Percentiles rank a stretch among this genome's conserved stretches.
Evolutionary conservation across 92 coral and sea anemone genomes (phyloP).

Genomic region (Heteractis magnifica): DNA sequence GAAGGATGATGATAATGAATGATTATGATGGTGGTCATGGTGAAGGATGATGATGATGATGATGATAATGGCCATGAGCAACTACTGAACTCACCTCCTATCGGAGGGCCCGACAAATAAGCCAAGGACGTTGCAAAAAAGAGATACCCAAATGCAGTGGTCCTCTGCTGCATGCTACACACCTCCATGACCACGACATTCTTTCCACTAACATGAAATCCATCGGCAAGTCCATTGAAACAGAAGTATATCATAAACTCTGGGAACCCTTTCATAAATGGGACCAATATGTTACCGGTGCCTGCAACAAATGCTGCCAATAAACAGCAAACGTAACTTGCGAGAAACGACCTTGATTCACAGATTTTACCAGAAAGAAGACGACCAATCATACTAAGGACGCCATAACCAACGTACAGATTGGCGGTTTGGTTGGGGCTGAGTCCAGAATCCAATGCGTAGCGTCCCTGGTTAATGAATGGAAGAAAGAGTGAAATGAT

Average conservation of each 20-base stretch:
- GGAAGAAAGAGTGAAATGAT: background rate
- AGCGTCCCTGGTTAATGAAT: constrained; percentile 1
- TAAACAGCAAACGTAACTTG: background rate
- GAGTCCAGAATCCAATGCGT: constrained; percentile 6
- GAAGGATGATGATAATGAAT: too few species aligned
- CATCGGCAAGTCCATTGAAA: constrained; percentile 4
- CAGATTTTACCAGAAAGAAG: constrained; percentile 3
- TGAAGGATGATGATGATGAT: background rate
- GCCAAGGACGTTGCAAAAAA: background rate
- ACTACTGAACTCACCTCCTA: background rate
- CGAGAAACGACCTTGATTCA: background rate
- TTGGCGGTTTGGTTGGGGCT: background rate
- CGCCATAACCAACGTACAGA: constrained; percentile 13
- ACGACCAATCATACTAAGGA: background rate
- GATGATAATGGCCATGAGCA: background rate
- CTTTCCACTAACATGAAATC: background rate
- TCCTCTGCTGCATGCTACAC: background rate
- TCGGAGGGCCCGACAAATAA: background rate
- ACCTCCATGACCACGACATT: background rate
- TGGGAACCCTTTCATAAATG: background rate
- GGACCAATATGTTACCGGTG: background rate
- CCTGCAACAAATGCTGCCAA: background rate
- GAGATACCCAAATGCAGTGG: background rate
- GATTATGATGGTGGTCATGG: background rate
- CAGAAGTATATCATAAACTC: background rate